Conservation (phyloP, 2,888 invertebrate genomes). For the Phoenoteleia sp. region DNA sequence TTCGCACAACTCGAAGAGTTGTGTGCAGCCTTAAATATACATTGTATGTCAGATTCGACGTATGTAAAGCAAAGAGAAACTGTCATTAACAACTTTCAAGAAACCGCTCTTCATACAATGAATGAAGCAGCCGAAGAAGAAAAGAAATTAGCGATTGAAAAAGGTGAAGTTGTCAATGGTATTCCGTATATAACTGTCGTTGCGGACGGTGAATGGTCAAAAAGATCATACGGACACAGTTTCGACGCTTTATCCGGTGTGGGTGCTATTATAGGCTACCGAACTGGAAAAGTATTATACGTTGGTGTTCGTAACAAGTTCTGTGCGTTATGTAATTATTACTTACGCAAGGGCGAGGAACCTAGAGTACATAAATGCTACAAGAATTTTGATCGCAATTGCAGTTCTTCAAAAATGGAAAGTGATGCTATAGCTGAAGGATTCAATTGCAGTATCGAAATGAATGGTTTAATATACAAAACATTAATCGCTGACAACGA, state of each 20-base stretch:
- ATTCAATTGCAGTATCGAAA: constrained; percentile 56
- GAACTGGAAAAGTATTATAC: neutral
- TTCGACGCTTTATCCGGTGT: neutral
- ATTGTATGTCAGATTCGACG: constrained; percentile 7
- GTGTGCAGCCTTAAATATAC: neutral
- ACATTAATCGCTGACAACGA: constrained; percentile 77
- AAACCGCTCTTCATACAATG: constrained; percentile 35
- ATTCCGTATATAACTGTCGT: constrained; percentile 27
- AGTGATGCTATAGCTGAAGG: constrained; percentile 60
- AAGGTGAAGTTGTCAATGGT: constrained; percentile 45
- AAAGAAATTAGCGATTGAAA: constrained; percentile 49
- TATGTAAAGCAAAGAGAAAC: constrained; percentile 12
- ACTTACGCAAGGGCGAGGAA: constrained; percentile 33
- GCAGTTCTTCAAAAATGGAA: constrained; percentile 40
- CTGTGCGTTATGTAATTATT: constrained; percentile 4
- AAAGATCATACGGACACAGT: neutral
- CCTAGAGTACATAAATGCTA: constrained; percentile 74
- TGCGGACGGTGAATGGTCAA: constrained; percentile 13
- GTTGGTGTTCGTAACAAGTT: neutral
- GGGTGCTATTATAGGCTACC: neutral
- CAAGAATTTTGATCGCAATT: constrained; percentile 72
- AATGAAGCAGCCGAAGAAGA: constrained; percentile 51
- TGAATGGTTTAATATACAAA: constrained; percentile 64
- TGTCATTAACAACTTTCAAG: constrained; percentile 1
- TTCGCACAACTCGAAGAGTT: constrained; percentile 34